These are phyloP conservation scores for Sphyrna mokarran DNA, from an alignment of 2,113 vertebrate species.

Conservation along the genomic window DNA sequence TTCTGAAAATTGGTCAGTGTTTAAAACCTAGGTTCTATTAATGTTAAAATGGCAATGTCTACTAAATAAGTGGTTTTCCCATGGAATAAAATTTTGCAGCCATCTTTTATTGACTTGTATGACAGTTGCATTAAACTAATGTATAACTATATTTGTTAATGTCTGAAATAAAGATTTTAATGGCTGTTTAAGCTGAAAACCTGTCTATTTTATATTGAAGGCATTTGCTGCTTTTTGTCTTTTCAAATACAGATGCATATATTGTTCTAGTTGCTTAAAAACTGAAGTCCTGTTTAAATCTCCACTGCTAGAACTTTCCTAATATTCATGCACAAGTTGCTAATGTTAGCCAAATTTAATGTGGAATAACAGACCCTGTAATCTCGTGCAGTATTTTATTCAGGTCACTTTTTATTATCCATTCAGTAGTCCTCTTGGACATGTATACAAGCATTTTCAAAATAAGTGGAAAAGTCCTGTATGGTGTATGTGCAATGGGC, in stretches of 20 bases:
- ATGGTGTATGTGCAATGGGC: too few species aligned
- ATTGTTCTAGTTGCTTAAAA: background rate
- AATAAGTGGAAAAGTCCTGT: background rate
- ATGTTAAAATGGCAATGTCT: constrained; percentile 37
- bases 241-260: background rate
- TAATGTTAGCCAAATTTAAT: background rate
- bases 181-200: background rate
- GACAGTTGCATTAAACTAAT: background rate
- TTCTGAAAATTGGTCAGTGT: constrained; percentile 13
- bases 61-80: constrained; percentile 1
- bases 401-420: background rate
- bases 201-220: constrained; percentile 20
- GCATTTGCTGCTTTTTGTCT: background rate
- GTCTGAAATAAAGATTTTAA: background rate
- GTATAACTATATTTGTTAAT: background rate
- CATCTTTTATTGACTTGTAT: background rate
- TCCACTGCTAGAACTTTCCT: background rate
- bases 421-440: background rate
- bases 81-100: background rate
- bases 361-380: background rate
- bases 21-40: background rate
- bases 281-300: background rate
- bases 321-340: background rate
- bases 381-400: background rate
- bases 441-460: background rate